A percentile compares a stretch with the other conserved stretches of the same genome.
Evolutionary conservation across 2,888 invertebrate species (phyloP).

Genomic region (Dione juno): DNA sequence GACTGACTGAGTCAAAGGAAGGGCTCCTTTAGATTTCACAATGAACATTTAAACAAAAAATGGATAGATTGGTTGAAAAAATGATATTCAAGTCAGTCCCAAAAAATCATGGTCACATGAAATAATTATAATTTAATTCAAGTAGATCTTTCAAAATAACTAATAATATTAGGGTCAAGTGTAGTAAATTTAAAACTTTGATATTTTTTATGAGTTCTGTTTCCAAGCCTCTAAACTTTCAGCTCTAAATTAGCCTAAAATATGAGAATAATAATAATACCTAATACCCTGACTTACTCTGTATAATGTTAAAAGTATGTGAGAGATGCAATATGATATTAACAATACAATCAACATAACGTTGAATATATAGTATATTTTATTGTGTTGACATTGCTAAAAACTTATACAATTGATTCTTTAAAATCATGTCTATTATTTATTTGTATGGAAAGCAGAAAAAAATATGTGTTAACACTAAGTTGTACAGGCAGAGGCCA

Average conservation of each 20-base stretch:
- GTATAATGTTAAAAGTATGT: not conserved
- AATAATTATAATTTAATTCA: too few species aligned
- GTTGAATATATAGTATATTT: not conserved
- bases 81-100: too few species aligned
- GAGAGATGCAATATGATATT: not conserved
- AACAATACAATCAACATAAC: not conserved
- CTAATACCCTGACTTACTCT: not conserved
- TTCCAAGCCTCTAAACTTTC: not conserved
- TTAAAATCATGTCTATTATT: not conserved
- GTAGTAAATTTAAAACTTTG: not conserved
- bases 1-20: too few species aligned
- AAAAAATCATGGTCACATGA: too few species aligned
- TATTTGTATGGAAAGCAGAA: not conserved
- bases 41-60: too few species aligned
- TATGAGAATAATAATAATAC: not conserved
- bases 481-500: too few species aligned
- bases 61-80: too few species aligned
- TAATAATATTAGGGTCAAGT: too few species aligned
- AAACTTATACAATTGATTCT: not conserved
- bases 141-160: too few species aligned
- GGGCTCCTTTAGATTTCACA: too few species aligned
- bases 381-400: too few species aligned
- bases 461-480: too few species aligned
- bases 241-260: not conserved
- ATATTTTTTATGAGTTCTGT: not conserved